phyloP scores from a whole-genome alignment of 30 jellyfish, hydroid and myxozoan genomes.

The Sanderia malayensis region DNA sequence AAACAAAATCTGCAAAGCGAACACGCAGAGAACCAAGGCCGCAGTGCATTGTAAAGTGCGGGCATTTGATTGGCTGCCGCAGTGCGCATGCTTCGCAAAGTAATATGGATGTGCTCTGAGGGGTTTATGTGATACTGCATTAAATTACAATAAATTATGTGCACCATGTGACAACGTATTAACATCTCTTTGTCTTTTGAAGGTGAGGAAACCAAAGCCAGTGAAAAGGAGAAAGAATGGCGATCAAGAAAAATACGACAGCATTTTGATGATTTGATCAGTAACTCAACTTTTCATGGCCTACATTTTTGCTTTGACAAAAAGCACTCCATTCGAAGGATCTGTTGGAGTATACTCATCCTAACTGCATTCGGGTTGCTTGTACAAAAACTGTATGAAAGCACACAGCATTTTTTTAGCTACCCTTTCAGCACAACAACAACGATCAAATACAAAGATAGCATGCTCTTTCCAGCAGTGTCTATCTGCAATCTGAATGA shows the following conservation, averaged over 20 bases:
- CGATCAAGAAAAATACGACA: slow-evolving; percentile 37
- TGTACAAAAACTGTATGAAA: slow-evolving; percentile 81
- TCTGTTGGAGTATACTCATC: slow-evolving; percentile 78
- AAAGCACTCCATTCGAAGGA: slow-evolving; percentile 54
- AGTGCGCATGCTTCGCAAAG: too few relatives aligned
- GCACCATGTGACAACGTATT: too few relatives aligned
- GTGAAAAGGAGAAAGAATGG: slow-evolving; percentile 23
- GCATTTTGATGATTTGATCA: slow-evolving; percentile 49
- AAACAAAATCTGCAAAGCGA: background rate
- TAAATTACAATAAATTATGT: too few relatives aligned
- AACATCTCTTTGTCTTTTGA: too few relatives aligned
- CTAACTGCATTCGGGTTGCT: slow-evolving; percentile 74
- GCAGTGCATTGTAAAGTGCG: too few relatives aligned
- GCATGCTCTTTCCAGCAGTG: slow-evolving; percentile 87
- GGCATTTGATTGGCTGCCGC: too few relatives aligned
- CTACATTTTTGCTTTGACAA: slow-evolving; percentile 82
- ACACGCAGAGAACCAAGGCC: background rate
- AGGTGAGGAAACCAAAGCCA: slow-evolving; percentile 16
- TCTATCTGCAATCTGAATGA: slow-evolving; percentile 89
- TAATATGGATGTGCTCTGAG: too few relatives aligned
- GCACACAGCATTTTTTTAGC: slow-evolving; percentile 73
- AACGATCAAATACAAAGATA: slow-evolving; percentile 60
- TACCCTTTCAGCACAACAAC: slow-evolving; percentile 92
- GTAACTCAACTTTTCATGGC: slow-evolving; percentile 84
- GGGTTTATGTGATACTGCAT: too few relatives aligned